phyloP scores from a whole-genome alignment of 2,113 vertebrate genomes.

The Aramus guarauna region DNA sequence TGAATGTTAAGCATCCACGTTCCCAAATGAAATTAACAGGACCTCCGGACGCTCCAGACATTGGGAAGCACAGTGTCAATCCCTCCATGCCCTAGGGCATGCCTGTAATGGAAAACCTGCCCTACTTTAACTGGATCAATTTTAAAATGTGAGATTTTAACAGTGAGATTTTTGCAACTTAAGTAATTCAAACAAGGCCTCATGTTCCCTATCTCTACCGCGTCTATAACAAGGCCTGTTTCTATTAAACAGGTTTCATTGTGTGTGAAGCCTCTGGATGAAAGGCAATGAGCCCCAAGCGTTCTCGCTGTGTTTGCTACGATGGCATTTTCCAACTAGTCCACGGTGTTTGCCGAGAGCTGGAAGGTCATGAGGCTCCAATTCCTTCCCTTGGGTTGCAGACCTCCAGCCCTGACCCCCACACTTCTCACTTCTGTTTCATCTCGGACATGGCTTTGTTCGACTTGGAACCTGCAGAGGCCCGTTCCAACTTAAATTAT shows the following conservation, averaged over 20 bases:
- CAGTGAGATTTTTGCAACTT: neutral
- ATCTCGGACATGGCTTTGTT: neutral
- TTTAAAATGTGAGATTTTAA: neutral
- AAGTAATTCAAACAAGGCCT: neutral
- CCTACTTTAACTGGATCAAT: neutral
- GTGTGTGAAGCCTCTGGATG: neutral
- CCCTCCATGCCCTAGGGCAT: neutral
- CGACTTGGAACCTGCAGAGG: neutral
- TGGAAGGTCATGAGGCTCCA: neutral
- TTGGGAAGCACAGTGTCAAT: rapidly evolving
- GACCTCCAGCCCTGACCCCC: neutral
- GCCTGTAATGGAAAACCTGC: neutral
- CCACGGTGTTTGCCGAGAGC: neutral
- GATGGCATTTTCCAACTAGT: neutral
- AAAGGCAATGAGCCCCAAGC: neutral
- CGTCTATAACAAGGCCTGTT: neutral
- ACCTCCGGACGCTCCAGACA: neutral
- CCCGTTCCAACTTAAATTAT: neutral
- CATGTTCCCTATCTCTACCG: neutral
- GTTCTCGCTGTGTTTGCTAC: neutral
- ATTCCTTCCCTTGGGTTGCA: neutral
- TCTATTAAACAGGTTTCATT: neutral
- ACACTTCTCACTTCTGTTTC: neutral
- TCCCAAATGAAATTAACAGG: neutral
- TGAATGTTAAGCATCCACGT: neutral